phyloP scores from a whole-genome alignment of 2,888 invertebrate species.

The Coleophora flavipennella region DNA sequence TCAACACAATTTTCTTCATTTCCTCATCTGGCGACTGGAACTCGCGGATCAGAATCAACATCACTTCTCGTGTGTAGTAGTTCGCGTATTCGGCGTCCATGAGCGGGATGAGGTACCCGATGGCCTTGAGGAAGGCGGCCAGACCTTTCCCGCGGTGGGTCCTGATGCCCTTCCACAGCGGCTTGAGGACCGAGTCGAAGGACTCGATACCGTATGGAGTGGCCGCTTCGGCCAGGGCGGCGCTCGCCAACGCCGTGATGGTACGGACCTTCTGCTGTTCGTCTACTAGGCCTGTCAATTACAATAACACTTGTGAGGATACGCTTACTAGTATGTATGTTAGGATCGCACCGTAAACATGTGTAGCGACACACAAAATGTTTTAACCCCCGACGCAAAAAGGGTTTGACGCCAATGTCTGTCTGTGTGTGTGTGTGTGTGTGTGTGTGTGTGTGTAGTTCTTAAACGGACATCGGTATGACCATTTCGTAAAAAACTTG shows the following conservation, averaged over 20 bases:
- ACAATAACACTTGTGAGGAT: not conserved
- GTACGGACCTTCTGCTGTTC: constrained; percentile 99
- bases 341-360: too few relatives aligned
- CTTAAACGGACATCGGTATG: too few relatives aligned
- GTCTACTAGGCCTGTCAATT: constrained; percentile 84
- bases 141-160: constrained; percentile 93
- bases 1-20: constrained; percentile 99
- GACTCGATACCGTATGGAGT: constrained; percentile 99
- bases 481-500: too few relatives aligned
- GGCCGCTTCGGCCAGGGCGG: constrained; percentile 98
- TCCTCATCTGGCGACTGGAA: constrained; percentile 99
- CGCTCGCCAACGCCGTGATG: constrained; percentile 98
- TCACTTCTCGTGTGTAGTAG: constrained; percentile 99
- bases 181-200: constrained; percentile 99
- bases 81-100: constrained; percentile 99
- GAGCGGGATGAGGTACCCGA: constrained; percentile 98
- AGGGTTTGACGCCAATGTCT: too few relatives aligned
- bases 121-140: constrained; percentile 99
- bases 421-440: too few relatives aligned
- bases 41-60: constrained; percentile 97
- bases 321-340: too few relatives aligned
- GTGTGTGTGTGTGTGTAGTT: too few relatives aligned
- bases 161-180: constrained; percentile 98
- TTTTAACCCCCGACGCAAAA: too few relatives aligned
- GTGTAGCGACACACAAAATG: too few relatives aligned